These are phyloP conservation scores for Luffia ferchaultella DNA, from an alignment of 2,888 invertebrate species.

Conservation along the genomic window DNA sequence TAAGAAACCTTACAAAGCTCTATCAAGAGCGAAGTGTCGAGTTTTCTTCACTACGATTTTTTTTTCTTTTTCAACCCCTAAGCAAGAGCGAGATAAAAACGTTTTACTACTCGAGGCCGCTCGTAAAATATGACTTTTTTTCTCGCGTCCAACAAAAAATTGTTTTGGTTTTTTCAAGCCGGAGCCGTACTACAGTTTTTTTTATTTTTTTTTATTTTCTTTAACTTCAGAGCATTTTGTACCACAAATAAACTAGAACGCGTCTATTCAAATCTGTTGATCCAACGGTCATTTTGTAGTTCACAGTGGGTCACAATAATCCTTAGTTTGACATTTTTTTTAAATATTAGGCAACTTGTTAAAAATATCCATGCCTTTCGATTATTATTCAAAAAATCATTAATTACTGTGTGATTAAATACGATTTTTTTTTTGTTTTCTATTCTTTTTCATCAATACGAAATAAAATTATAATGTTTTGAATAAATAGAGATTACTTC, in stretches of 20 bases:
- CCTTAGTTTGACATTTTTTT: no score
- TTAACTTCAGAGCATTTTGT: no score
- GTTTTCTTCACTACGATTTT: constrained; percentile 26
- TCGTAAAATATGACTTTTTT: constrained; percentile 54
- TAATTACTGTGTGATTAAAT: no score
- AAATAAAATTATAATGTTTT: no score
- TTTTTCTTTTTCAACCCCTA: constrained; percentile 3
- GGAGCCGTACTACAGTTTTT: constrained; percentile 20
- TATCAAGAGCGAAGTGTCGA: constrained; percentile 41
- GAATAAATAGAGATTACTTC: no score
- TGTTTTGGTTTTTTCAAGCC: constrained; percentile 57
- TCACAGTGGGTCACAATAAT: no score
- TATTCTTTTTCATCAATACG: no score
- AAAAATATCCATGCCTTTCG: no score
- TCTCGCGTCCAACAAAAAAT: constrained; percentile 39
- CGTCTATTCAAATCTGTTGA: constrained; percentile 41
- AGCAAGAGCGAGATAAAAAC: constrained; percentile 9
- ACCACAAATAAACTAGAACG: constrained; percentile 48
- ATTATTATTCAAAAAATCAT: no score
- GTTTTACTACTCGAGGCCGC: constrained; percentile 51
- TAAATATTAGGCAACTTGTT: no score
- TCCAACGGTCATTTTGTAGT: constrained; percentile 40
- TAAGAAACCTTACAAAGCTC: constrained; percentile 33
- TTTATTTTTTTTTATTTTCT: constrained; percentile 41
- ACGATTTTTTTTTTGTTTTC: no score